Evolutionary conservation across 2,797 vertebrate species (phyloP).

Genomic region (Podarcis lilfordi): DNA sequence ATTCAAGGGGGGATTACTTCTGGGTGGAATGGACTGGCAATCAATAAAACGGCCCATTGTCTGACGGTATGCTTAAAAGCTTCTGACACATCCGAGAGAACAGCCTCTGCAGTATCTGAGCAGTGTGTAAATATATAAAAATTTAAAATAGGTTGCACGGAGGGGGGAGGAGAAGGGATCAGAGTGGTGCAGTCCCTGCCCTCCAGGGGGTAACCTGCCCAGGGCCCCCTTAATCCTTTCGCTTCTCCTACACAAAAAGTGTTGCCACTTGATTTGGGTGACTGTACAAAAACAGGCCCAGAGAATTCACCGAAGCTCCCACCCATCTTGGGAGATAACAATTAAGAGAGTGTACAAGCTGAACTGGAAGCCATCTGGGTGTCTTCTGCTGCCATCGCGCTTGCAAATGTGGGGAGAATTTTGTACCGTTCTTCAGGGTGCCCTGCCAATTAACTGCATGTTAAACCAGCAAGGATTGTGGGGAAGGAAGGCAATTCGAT

Average conservation of each 20-base stretch:
- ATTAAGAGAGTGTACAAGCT: slow-evolving; percentile 44
- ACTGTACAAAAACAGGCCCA: neutral
- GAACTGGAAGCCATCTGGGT: neutral
- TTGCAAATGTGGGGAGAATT: slow-evolving; percentile 51
- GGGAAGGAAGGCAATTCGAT: slow-evolving; percentile 60
- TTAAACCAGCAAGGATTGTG: slow-evolving; percentile 64
- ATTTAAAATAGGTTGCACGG: too few relatives aligned
- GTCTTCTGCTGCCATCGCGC: slow-evolving; percentile 50
- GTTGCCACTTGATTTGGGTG: neutral
- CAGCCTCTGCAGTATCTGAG: too few relatives aligned
- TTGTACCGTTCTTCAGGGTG: slow-evolving; percentile 59
- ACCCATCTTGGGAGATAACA: slow-evolving; percentile 36
- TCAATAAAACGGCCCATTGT: neutral
- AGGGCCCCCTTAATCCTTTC: too few relatives aligned
- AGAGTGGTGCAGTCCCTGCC: too few relatives aligned
- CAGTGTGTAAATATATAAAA: too few relatives aligned
- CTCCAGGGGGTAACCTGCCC: too few relatives aligned
- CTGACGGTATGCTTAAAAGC: neutral
- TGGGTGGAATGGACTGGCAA: neutral
- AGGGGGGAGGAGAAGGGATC: too few relatives aligned
- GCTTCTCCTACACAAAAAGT: neutral
- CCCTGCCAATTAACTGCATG: slow-evolving; percentile 55
- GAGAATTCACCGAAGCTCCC: neutral
- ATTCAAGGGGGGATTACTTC: too few relatives aligned
- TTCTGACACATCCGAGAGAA: neutral